phyloP scores from a whole-genome alignment of 92 coral and sea anemone genomes.

The Porites divaricata region DNA sequence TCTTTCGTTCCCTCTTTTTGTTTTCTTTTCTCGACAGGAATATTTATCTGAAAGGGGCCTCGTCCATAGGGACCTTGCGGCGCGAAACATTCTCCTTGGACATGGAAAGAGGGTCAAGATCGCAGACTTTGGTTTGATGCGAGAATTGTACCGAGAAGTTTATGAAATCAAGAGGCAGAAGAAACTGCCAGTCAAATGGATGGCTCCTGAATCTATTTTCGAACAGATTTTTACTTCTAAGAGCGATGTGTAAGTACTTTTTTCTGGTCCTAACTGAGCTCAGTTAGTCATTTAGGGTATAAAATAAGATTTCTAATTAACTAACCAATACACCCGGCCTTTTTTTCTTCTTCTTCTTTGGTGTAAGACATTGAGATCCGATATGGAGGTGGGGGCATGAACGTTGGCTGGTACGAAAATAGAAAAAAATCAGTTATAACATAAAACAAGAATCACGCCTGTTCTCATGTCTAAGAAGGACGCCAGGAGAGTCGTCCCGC shows the following conservation, averaged over 20 bases:
- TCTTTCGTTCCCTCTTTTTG: background rate
- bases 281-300: no score
- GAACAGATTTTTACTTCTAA: constrained; percentile 15
- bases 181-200: constrained; percentile 28
- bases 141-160: background rate
- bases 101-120: background rate
- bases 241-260: constrained; percentile 24
- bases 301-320: no score
- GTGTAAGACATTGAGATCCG: no score
- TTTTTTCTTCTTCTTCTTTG: no score
- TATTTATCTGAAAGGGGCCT: constrained; percentile 6
- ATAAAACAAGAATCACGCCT: no score
- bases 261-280: background rate
- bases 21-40: background rate
- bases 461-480: no score
- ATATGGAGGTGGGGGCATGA: no score
- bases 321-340: no score
- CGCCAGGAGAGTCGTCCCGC: no score
- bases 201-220: constrained; percentile 22
- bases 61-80: constrained; percentile 14
- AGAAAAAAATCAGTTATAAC: no score
- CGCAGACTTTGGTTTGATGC: constrained; percentile 28
- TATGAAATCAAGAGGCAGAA: constrained; percentile 7
- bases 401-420: no score
- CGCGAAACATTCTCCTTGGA: constrained; percentile 8